Conservation (phyloP, 1,140 invertebrate genomes). For the Sarcophaga bullata region DNA sequence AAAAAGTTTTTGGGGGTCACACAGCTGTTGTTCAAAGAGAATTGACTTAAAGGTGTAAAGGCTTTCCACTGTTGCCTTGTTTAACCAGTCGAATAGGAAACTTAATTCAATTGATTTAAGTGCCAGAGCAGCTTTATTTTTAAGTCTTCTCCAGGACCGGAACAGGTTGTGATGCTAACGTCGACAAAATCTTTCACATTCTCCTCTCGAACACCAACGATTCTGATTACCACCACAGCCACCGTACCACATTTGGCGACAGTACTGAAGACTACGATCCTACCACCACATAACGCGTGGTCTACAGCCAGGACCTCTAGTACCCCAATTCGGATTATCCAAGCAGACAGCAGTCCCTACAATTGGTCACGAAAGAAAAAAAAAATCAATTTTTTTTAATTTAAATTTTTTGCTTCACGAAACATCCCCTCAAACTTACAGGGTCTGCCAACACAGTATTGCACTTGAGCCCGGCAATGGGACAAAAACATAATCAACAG, state of each 20-base stretch:
- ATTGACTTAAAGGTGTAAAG: too few relatives aligned
- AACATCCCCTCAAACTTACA: not conserved
- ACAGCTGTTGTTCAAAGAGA: too few relatives aligned
- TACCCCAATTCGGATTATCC: not conserved
- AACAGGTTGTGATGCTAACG: not conserved
- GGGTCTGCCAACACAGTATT: not conserved
- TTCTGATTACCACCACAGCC: slow-evolving; percentile 1
- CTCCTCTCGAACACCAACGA: not conserved
- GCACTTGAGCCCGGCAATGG: not conserved
- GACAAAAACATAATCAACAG: not conserved
- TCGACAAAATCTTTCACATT: not conserved
- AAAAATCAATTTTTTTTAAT: too few relatives aligned
- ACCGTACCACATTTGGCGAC: not conserved
- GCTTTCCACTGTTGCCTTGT: too few relatives aligned
- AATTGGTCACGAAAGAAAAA: not conserved
- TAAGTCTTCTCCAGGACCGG: too few relatives aligned
- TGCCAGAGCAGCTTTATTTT: too few relatives aligned
- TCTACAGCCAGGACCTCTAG: not conserved
- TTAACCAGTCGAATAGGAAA: too few relatives aligned
- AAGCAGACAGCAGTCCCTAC: not conserved
- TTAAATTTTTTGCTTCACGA: too few relatives aligned
- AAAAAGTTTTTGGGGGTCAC: too few relatives aligned
- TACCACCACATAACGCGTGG: not conserved
- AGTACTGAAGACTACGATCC: not conserved
- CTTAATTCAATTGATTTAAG: too few relatives aligned